Base-by-base conservation (phyloP, 2,888 invertebrate genomes). In the Perizoma flavofasciatum region DNA sequence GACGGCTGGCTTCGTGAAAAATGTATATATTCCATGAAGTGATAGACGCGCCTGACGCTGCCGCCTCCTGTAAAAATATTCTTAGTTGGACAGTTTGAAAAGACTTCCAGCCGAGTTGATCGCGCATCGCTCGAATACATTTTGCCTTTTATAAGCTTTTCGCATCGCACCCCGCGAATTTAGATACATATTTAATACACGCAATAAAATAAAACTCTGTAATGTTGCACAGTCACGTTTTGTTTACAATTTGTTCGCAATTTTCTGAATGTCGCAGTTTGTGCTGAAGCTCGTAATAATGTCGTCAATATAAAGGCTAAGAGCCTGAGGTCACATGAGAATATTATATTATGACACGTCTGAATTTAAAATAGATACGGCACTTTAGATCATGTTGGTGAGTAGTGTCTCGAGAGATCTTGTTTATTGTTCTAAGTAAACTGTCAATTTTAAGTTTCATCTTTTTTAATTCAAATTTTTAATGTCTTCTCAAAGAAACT, bases 1-100 rank as follows among this genome's bases (percentile, higher is more conserved):
- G 79, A 79, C 73, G 76, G 77, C 76, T 75, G 74, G 75, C 77
- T 78, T 80, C 75, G 76, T 79, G 78, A 81, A 85, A 85, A 83
- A 85, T 85, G 77, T 82, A 84, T 83, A 77, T 82, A 82, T 82
- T 85, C 54, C 58, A 68, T 65, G 66, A 68, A 70, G 68, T 75
- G 72, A 74, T 71, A 73, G 69, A 73, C 69, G 61, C 41, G 55
- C 43, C 56, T 57, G 64, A 57, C 61, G 61, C 58, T 62, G 47
- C 47, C 55, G 66, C 66, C 52, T 54, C 62, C 66, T 70, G 73
- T 73, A 70, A 70, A 71, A 68, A 71, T 72, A 79, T 73, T 76
- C 77, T 74, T 76, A 78, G 73, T 74, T 75, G 73, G 78, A 75
- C 77, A 77, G 72, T 77, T 77, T 82, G 75, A 82, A 86, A 81